phyloP scores from a whole-genome alignment of 2,888 invertebrate genomes.

The Tipula vernalis region DNA sequence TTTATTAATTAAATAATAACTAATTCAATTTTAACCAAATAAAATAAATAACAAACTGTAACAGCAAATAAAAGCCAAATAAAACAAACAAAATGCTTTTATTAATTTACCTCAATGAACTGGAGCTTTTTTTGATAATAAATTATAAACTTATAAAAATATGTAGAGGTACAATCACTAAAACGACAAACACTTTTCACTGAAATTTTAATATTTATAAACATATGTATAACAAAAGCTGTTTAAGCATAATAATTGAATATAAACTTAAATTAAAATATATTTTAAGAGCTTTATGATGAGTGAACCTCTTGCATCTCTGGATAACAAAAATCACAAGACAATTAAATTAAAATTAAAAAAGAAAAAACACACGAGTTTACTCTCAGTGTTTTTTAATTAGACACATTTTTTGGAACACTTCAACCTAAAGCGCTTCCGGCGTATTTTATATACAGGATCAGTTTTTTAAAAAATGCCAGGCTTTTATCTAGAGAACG shows the following conservation, averaged over 20 bases:
- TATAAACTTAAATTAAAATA: slow-evolving; percentile 25
- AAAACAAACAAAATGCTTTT: not conserved
- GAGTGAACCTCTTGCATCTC: not conserved
- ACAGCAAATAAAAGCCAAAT: not conserved
- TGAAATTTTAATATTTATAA: not conserved
- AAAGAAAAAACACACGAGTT: no score
- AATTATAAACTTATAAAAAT: slow-evolving; percentile 28
- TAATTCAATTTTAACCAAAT: not conserved
- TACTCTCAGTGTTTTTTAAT: no score
- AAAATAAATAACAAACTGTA: not conserved
- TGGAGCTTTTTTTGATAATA: not conserved
- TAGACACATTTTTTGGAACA: no score
- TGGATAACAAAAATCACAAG: no score
- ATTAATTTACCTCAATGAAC: not conserved
- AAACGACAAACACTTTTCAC: not conserved
- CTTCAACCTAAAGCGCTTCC: no score
- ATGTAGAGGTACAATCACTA: not conserved
- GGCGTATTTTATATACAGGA: no score
- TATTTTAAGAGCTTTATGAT: slow-evolving; percentile 32
- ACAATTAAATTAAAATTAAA: no score
- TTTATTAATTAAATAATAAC: not conserved
- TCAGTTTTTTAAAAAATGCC: no score
- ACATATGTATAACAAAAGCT: not conserved
- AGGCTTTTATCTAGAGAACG: no score
- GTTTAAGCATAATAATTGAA: slow-evolving; percentile 23